phyloP scores from a whole-genome alignment of 2,797 vertebrate species.

The Leontopithecus rosalia region DNA sequence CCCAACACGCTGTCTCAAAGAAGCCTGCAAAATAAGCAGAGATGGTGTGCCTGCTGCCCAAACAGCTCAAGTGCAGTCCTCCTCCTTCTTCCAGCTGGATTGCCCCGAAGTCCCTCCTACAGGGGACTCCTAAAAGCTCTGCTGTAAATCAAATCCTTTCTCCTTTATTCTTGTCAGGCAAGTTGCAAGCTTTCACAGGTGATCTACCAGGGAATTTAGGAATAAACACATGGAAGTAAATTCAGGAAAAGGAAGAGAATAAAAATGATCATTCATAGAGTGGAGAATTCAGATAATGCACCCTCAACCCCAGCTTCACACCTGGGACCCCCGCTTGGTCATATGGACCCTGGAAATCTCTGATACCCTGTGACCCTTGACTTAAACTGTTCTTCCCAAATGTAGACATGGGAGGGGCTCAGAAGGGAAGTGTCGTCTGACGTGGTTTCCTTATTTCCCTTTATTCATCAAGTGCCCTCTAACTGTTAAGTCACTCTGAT shows the following conservation, averaged over 20 bases:
- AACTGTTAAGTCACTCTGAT: neutral
- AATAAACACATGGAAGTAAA: neutral
- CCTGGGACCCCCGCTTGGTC: neutral
- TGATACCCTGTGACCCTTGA: neutral
- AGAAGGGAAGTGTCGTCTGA: neutral
- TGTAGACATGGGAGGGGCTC: slow-evolving; percentile 41
- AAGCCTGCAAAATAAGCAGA: neutral
- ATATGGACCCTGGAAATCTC: neutral
- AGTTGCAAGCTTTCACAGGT: neutral
- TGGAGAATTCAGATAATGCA: neutral
- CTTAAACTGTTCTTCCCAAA: slow-evolving; percentile 8
- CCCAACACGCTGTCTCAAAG: neutral
- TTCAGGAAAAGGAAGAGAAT: neutral
- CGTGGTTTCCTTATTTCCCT: slow-evolving; percentile 23
- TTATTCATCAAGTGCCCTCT: slow-evolving; percentile 37
- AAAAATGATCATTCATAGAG: neutral
- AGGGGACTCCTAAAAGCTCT: neutral
- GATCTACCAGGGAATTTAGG: neutral
- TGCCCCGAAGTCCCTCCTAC: neutral
- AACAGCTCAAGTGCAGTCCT: neutral
- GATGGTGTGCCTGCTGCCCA: neutral
- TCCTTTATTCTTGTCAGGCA: neutral
- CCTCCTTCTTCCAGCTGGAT: neutral
- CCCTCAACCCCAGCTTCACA: neutral
- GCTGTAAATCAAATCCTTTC: neutral